Base-by-base conservation (phyloP, 2,888 invertebrate genomes). In the Pelosia muscerda region DNA sequence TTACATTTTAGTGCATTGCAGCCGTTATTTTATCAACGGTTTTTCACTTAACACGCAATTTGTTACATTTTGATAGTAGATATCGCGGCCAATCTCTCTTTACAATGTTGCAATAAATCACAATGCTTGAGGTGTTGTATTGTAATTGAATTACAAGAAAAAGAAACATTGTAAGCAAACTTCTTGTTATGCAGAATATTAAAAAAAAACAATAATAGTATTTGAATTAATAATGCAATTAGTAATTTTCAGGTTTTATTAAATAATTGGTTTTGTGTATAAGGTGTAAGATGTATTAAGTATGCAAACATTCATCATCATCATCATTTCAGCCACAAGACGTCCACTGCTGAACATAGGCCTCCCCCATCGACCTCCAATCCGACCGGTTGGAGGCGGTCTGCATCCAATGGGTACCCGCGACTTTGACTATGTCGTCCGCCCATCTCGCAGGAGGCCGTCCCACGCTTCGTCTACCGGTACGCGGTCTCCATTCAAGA, bases 11-110 rank as follows among this genome's bases (percentile, higher is more conserved):
- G 34, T 23, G 58, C 34, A 8, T 22, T 58, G 26, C 0, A 54
- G 8, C 28, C 8, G 28, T 28, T 28, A 8, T 28, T 28, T 31
- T 31, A 31, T 54, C 31, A 63, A 31, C n/a, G 53, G n/a, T 53
- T 42, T 53, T 49, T 28, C 54, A 22, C 53, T 22, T 19, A 26
- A 57, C 63, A 63, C 49, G 31, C 63, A 34, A 55, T 63, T n/a
- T 23, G 31, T 23, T 63, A 54, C 54, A 55, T 56, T 8, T 56
- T 38, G 38, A 15, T 34, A 34, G 34, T 13, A 34, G 34, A 34
- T 34, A 34, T 34, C 13, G 8, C 23, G 23, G 34, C 6, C 49
- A 61, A 26, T 31, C 25, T 23, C 34, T 55, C 28, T 63, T 2
- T 1, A 31, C 8, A 9, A 31, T 9, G 31, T 31, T 3, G 3